Percentiles rank a stretch among this genome's conserved stretches.
Evolutionary conservation across 2,888 invertebrate species (phyloP).

Genomic region (Nemotelus nigrinus): DNA sequence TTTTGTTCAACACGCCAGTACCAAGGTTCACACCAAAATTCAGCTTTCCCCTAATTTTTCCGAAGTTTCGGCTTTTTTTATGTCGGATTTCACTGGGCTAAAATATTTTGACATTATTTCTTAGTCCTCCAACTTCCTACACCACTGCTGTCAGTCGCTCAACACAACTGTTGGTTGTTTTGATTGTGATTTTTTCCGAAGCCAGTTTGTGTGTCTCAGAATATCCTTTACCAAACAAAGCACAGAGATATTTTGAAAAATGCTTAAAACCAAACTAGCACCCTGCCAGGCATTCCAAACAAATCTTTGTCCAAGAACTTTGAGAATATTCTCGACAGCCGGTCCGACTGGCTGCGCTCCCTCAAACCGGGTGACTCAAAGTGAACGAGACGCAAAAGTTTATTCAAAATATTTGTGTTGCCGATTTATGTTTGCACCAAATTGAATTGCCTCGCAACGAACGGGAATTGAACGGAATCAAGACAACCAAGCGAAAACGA

Average conservation of each 20-base stretch:
- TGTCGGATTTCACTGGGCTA: no score
- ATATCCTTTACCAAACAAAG: neutral
- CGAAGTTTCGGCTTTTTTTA: no score
- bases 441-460: slow-evolving; percentile 31
- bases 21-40: no score
- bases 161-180: slow-evolving; percentile 31
- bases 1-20: no score
- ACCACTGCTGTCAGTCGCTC: neutral
- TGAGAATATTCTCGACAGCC: neutral
- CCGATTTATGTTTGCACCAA: slow-evolving; percentile 33
- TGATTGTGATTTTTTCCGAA: neutral
- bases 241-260: slow-evolving; percentile 35
- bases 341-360: neutral
- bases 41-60: no score
- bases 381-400: neutral
- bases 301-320: neutral
- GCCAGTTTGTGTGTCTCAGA: no score
- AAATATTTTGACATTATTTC: neutral
- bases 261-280: slow-evolving; percentile 26
- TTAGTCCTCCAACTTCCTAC: neutral
- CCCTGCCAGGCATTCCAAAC: neutral
- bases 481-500: neutral
- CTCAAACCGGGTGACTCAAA: neutral
- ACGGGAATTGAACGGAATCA: neutral
- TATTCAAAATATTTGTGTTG: slow-evolving; percentile 26